Base-by-base conservation (phyloP, 2,888 invertebrate species). In the Chymomyza fuscimana region DNA sequence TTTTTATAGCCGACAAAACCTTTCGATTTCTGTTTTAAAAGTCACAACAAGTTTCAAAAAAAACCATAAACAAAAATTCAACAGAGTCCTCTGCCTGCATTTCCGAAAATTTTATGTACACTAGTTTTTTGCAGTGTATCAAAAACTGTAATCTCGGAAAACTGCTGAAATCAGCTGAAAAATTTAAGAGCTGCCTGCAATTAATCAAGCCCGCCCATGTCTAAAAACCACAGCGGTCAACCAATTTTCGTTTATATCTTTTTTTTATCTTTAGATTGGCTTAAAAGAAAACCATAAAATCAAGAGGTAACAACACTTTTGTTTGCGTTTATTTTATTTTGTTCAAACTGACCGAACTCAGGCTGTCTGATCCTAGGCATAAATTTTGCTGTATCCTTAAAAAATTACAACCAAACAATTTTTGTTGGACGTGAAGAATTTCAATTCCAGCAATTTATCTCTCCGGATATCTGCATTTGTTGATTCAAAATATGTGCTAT, bases 361-460 rank as follows among this genome's bases (percentile, higher is more conserved):
- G 12, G 4, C 12, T 65, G 52, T 15, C 56, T 36, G 40, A 36
- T 15, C 12, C 16, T n/a, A 6, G 15, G 51, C 40, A 36, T 16
- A 46, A 46, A 46, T 46, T 46, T 46, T 46, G 10, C 12, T 58
- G 25, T 22, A 29, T 56, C 32, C 61, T 36, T 36, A 60, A 10
- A 73, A 69, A 72, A 70, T 70, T 69, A 19, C 67, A 59, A 70
- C 69, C 73, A 52, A 63, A 56, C 72, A 32, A 76, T 59, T 63
- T 46, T 62, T 32, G 29, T 62, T 66, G 60, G 52, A 16, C 29
- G 58, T 66, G 50, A n/a, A 46, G 40, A 46, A 12, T 46, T 79
- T 76, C 81, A 79, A 82, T 82, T 86, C 80, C 12, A 76, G 74
- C 81, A 86, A 86, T 85, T 85, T 86, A 85, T 87, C 78, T 85